Conservation (phyloP, 2,888 invertebrate species). For the Platycnemis pennipes region DNA sequence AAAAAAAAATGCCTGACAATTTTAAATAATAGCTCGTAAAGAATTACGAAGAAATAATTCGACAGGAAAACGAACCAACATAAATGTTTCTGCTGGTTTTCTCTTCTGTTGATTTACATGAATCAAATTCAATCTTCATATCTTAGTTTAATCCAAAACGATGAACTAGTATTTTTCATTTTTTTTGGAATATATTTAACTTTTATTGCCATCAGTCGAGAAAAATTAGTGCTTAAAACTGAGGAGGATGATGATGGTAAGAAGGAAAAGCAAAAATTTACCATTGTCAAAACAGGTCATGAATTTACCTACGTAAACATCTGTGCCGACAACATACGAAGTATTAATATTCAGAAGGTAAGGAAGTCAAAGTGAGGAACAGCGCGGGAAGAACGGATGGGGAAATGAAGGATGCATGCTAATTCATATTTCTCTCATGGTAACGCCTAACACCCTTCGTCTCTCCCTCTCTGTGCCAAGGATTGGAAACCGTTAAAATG, state of each 20-base stretch:
- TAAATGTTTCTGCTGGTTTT: too few relatives aligned
- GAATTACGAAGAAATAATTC: too few relatives aligned
- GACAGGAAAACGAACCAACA: too few relatives aligned
- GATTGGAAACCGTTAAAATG: background rate
- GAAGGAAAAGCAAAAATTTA: background rate
- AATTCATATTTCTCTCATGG: background rate
- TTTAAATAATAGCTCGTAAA: too few relatives aligned
- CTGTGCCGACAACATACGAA: background rate
- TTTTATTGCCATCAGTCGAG: background rate
- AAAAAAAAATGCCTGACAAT: too few relatives aligned
- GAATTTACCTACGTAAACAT: background rate
- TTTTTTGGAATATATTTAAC: background rate
- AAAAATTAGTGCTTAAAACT: background rate
- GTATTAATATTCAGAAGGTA: background rate
- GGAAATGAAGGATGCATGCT: background rate
- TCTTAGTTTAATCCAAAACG: too few relatives aligned
- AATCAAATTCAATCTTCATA: too few relatives aligned
- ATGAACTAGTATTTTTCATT: too few relatives aligned
- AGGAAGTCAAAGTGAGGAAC: background rate
- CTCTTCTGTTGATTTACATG: too few relatives aligned
- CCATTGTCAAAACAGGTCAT: background rate
- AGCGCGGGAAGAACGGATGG: background rate
- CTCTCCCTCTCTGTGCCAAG: background rate
- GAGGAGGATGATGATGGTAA: background rate
- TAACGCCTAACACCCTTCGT: background rate